A percentile compares a stretch with the other conserved stretches of the same genome.
Evolutionary conservation across 2,797 vertebrate species (phyloP).

Genomic region (Acanthurus tractus): DNA sequence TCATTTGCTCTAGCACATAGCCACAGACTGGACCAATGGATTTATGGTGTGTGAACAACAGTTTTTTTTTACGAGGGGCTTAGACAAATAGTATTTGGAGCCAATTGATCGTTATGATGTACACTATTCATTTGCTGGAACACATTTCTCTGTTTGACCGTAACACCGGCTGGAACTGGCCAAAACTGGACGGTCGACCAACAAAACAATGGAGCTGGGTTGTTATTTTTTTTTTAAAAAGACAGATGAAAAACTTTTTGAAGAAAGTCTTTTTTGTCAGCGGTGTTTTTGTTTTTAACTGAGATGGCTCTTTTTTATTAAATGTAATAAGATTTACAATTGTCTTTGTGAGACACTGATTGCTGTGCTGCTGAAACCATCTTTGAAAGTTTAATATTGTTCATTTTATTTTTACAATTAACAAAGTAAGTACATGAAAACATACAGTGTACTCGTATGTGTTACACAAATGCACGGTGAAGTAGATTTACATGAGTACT

Average conservation of each 20-base stretch:
- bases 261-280: background rate
- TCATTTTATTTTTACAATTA: background rate
- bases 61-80: conserved; percentile 60
- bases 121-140: conserved; percentile 78
- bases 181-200: conserved; percentile 37
- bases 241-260: background rate
- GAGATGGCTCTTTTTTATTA: background rate
- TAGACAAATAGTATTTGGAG: conserved; percentile 76
- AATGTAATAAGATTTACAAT: background rate
- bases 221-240: background rate
- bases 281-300: background rate
- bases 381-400: background rate
- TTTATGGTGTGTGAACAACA: conserved; percentile 76
- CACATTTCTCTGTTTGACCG: conserved; percentile 64
- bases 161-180: conserved; percentile 51
- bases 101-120: conserved; percentile 76
- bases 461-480: no score
- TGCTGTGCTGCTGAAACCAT: background rate
- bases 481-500: no score
- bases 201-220: conserved; percentile 22
- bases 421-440: background rate
- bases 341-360: background rate
- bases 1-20: conserved; percentile 47
- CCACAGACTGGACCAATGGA: conserved; percentile 62
- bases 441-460: no score